Base-by-base conservation (phyloP, 2,888 invertebrate species). In the Cactoblastis cactorum region DNA sequence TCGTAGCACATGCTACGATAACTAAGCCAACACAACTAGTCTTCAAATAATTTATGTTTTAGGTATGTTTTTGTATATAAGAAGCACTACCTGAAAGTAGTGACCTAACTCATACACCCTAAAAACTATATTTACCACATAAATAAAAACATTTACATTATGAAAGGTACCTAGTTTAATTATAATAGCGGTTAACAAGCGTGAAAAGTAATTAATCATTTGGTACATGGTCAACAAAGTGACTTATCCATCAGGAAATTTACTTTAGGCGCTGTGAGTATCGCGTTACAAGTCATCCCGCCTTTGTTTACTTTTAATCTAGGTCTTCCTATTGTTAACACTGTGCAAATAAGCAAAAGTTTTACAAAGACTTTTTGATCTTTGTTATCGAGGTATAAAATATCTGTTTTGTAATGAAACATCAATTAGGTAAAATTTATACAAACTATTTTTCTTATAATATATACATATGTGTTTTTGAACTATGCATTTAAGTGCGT, bases 241-340 rank as follows among this genome's bases (percentile, higher is more conserved):
- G 41, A 50, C 50, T n/a, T 12, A 22, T 43, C 43, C 50, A 50
- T 50, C 50, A 43, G 1, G 37, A 11, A 37, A 45, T 35, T 37
- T 34, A 37, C 22, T 45, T 35, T 18, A 32, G 32, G 39, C 24
- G 19, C 35, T 34, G 18, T 3, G 37, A 33, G 35, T 43, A 45
- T 50, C 45, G 22, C 24, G 35, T 50, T 24, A 50, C 45, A 35
- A 50, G 50, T 50, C 43, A 45, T 41, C 35, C 19, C 28, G 34
- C 45, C 15, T 43, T 50, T 50, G 47, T 48, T 50, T 49, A 34
- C 32, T 32, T 49, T 39, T 39, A 38, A 39, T 49, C 17, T 33
- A 41, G 49, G 28, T 38, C 48, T 41, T 18, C 32, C 48, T 39
- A 34, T 41, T 49, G 41, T 49, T 49, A 49, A 49, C 33, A 12